Percentiles rank a stretch among this genome's conserved stretches.
These are phyloP conservation scores for Ivindomyrus marchei DNA, from an alignment of 2,113 vertebrate species.

Conservation along the genomic window DNA sequence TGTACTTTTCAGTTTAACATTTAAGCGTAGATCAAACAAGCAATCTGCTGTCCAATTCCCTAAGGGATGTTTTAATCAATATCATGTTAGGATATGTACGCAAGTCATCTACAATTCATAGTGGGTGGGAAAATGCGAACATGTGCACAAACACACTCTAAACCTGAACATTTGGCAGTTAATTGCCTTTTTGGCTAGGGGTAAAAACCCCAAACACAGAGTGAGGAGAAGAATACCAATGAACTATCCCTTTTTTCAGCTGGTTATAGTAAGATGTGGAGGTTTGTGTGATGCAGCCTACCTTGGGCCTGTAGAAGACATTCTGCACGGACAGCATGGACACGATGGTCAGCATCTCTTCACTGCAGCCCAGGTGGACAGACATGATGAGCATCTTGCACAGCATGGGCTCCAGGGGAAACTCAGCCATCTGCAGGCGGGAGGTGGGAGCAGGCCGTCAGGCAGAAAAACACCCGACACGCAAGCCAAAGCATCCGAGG, in stretches of 20 bases:
- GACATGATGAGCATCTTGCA: slow-evolving; percentile 99
- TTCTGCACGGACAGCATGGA: slow-evolving; percentile 98
- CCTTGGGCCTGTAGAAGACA: slow-evolving; percentile 96
- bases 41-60: background rate
- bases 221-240: background rate
- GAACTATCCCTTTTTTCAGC: background rate
- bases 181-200: background rate
- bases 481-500: background rate
- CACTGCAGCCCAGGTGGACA: slow-evolving; percentile 91
- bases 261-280: background rate
- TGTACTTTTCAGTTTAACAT: background rate
- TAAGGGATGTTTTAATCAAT: background rate
- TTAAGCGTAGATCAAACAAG: background rate
- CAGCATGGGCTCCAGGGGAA: slow-evolving; percentile 94
- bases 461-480: background rate
- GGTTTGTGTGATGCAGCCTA: slow-evolving; percentile 28
- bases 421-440: slow-evolving; percentile 84
- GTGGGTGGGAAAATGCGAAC: background rate
- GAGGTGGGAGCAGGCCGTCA: slow-evolving; percentile 20
- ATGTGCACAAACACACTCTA: background rate
- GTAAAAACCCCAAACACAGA: background rate
- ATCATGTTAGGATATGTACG: background rate
- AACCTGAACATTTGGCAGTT: background rate
- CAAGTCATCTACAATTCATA: background rate
- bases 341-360: slow-evolving; percentile 96